A percentile compares a stretch with the other conserved stretches of the same genome.
Conservation (phyloP, 2,113 vertebrate genomes). For the Athene cunicularia region DNA sequence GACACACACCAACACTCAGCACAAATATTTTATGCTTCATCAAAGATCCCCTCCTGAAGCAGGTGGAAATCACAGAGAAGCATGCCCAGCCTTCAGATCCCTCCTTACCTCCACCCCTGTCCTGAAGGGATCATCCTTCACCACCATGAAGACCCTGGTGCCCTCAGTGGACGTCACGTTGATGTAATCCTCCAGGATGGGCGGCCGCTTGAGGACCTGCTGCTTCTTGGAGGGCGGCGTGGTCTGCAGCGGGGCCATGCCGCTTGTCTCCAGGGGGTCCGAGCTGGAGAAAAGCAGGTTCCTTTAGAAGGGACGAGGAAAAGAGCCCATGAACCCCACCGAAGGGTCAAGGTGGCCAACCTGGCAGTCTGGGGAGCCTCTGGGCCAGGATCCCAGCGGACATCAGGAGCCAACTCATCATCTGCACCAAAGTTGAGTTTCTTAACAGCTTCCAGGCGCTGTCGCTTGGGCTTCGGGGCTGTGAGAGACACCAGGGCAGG, state of each 20-base stretch:
- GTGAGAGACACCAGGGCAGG: not conserved
- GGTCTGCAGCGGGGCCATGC: conserved; percentile 51
- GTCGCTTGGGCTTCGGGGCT: conserved; percentile 86
- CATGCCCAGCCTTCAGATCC: rapidly evolving
- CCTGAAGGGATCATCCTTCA: conserved; percentile 72
- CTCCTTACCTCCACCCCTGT: conserved; percentile 61
- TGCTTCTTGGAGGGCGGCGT: not conserved
- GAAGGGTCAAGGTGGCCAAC: conserved; percentile 20
- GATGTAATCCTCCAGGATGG: conserved; percentile 88
- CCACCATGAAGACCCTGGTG: conserved; percentile 84
- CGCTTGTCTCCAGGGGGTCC: not conserved
- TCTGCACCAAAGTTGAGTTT: conserved; percentile 74
- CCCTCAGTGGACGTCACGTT: conserved; percentile 87
- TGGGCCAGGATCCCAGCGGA: conserved; percentile 53
- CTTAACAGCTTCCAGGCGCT: conserved; percentile 84
- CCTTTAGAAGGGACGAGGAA: not conserved
- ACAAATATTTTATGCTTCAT: not conserved
- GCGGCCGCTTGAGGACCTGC: conserved; percentile 82
- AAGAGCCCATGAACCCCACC: not conserved
- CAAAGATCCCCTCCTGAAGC: not conserved
- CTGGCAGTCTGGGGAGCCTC: conserved; percentile 50
- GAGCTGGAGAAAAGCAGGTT: not conserved
- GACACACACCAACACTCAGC: not conserved
- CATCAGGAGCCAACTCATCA: not conserved
- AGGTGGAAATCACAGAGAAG: not conserved